Evolutionary conservation across 2,113 vertebrate species (phyloP), one percentile per base, ranked within the genome.

Genomic region (Rhagologus leucostigma): DNA sequence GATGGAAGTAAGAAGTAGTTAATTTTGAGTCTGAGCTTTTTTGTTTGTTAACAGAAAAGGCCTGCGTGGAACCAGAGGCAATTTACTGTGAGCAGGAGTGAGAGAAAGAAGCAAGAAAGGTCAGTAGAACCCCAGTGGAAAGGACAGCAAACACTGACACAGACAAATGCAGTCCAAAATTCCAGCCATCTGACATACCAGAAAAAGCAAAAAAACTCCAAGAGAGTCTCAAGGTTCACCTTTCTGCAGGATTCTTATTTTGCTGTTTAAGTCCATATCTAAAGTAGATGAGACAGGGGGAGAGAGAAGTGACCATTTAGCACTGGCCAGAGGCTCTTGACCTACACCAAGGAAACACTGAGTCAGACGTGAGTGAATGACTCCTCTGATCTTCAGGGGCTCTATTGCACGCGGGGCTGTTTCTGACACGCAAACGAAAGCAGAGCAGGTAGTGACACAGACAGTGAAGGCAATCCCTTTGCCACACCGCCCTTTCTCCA

Each of bases 381-480:
- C 15, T 49, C 7, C 11, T 70, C 26, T 73, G 19, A 22, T 29
- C 23, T 57, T 75, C 32, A 56, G 59, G 47, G 14, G 4, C 23
- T 49, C 37, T 22, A 0, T 2, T 37, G 65, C 10, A n/a, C 3
- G 2, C 21, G 37, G 29, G 26, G 52, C 23, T 52, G 3, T 19
- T 57, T 33, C 73, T 84, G 67, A 41, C 27, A 27, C 2, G 46
- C 3, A 64, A 20, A 44, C 30, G 42, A 55, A 33, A 62, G 60
- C 59, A 70, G 30, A 80, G 20, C 35, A 79, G 55, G 17, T 39
- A 14, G 53, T 23, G 3, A 3, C 29, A 56, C 16, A 53, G 18
- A 6, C 0, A 24, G 27, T 52, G 33, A 70, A 50, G 32, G n/a
- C 50, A 77, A 42, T 55, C 50, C 71, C 50, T 32, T 53, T 29